Percentiles rank a stretch among this genome's conserved stretches.
These are phyloP conservation scores for Burhinus oedicnemus DNA, from an alignment of 2,113 vertebrate species.

Conservation along the genomic window DNA sequence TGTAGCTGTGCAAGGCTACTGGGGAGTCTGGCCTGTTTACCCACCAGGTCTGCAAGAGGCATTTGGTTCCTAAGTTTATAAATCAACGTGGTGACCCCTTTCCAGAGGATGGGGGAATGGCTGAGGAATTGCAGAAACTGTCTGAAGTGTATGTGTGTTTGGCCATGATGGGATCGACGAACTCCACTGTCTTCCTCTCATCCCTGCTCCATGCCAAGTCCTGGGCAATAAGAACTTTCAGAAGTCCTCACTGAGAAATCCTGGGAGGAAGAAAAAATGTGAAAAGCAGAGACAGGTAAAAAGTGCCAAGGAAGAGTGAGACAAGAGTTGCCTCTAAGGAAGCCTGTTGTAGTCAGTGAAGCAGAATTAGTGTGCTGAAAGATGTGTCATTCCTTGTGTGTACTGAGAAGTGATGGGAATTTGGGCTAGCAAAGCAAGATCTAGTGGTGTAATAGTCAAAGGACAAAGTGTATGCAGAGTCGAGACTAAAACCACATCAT, in stretches of 20 bases:
- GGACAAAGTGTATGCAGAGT: not conserved
- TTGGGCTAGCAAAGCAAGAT: not conserved
- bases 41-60: not conserved
- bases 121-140: not conserved
- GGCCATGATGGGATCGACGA: not conserved
- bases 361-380: not conserved
- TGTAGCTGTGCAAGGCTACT: not conserved
- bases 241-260: not conserved
- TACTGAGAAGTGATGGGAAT: not conserved
- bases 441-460: not conserved
- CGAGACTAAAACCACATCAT: not conserved
- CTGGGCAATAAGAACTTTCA: not conserved
- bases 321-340: not conserved
- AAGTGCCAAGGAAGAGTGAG: not conserved
- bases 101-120: not conserved
- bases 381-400: not conserved
- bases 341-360: not conserved
- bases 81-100: not conserved
- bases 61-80: conserved; percentile 25
- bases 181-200: not conserved
- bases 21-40: not conserved
- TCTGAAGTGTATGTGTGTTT: not conserved
- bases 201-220: not conserved
- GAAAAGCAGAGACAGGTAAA: not conserved
- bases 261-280: not conserved